A percentile compares a stretch with the other conserved stretches of the same genome.
Evolutionary conservation across 2,797 vertebrate genomes (phyloP).

Genomic region (Sparus aurata): DNA sequence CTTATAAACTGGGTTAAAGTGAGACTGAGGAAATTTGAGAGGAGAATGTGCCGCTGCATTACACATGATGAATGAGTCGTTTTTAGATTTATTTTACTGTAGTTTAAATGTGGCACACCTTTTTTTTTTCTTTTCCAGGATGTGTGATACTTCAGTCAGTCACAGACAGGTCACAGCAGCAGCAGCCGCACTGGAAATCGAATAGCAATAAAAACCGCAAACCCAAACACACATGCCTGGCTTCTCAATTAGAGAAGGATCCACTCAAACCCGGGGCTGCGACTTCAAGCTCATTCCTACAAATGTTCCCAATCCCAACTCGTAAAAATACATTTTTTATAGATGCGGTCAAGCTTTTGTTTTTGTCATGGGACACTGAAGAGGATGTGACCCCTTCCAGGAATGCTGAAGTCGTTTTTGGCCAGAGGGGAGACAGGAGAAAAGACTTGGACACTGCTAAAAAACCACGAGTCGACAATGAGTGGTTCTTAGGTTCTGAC

Average conservation of each 20-base stretch:
- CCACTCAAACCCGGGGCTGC: constrained; percentile 66
- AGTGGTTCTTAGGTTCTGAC: constrained; percentile 41
- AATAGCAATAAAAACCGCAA: constrained; percentile 81
- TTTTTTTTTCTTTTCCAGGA: constrained; percentile 60
- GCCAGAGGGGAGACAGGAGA: constrained; percentile 64
- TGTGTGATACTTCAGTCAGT: constrained; percentile 56
- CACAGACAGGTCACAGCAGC: constrained; percentile 70
- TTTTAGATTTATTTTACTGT: constrained; percentile 26
- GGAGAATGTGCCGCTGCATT: constrained; percentile 9
- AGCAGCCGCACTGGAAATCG: constrained; percentile 60
- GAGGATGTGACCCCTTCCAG: constrained; percentile 82
- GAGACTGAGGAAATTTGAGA: constrained; percentile 36
- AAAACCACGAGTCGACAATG: constrained; percentile 67
- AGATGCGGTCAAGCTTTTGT: constrained; percentile 81
- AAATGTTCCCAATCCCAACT: constrained; percentile 75
- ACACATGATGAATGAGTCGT: constrained; percentile 30
- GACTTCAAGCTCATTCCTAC: constrained; percentile 79
- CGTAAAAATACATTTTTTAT: constrained; percentile 83
- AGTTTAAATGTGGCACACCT: constrained; percentile 55
- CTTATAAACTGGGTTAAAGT: constrained; percentile 53
- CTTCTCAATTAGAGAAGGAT: constrained; percentile 83
- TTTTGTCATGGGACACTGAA: constrained; percentile 76
- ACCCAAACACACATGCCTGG: constrained; percentile 82
- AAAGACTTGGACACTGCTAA: constrained; percentile 65
- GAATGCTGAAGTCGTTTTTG: constrained; percentile 75